A percentile compares a stretch with the other conserved stretches of the same genome.
These are phyloP conservation scores for Falco naumanni DNA, from an alignment of 2,797 vertebrate species.

Conservation along the genomic window DNA sequence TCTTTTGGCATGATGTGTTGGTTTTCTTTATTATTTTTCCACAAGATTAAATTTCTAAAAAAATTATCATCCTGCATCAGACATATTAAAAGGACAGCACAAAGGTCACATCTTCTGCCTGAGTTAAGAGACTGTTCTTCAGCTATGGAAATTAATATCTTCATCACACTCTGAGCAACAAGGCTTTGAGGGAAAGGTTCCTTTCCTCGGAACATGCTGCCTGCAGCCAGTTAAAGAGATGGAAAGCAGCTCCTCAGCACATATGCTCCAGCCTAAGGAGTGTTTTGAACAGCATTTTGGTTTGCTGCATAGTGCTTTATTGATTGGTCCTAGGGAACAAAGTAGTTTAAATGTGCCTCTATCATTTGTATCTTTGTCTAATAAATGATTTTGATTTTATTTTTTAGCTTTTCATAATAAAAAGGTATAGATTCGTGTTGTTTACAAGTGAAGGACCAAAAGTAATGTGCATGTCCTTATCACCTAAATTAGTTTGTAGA, in stretches of 20 bases:
- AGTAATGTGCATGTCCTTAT: not conserved
- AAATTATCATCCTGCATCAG: not conserved
- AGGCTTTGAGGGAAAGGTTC: not conserved
- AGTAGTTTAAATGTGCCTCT: not conserved
- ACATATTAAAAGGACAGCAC: not conserved
- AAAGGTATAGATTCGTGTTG: not conserved
- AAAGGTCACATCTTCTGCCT: not conserved
- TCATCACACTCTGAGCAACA: not conserved
- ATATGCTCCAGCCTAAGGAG: not conserved
- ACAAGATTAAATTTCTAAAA: not conserved
- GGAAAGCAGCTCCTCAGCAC: not conserved
- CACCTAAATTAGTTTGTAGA: not conserved
- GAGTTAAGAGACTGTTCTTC: not conserved
- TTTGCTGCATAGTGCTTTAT: not conserved
- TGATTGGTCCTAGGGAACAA: not conserved
- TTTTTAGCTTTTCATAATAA: not conserved
- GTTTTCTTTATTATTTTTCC: not conserved
- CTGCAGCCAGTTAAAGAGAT: not conserved
- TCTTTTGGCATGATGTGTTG: not conserved
- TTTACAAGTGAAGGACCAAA: conserved; percentile 27
- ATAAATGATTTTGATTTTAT: not conserved
- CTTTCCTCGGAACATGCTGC: not conserved
- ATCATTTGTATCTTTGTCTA: not conserved
- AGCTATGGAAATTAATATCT: not conserved
- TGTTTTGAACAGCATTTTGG: not conserved